Evolutionary conservation across 2,888 invertebrate species (phyloP).

Genomic region (Automeris io): DNA sequence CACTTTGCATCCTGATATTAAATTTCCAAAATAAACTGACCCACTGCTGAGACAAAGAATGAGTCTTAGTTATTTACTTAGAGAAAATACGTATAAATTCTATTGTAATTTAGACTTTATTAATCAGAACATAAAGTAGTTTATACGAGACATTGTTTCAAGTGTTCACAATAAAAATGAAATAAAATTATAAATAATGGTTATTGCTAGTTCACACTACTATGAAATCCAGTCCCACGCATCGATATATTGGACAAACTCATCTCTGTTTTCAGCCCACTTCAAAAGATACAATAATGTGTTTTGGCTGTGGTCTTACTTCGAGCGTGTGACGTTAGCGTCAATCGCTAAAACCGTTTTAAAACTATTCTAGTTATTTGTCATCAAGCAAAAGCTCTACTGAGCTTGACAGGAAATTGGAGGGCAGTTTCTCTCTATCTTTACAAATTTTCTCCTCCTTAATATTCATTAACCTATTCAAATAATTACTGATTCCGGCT

Average conservation of each 20-base stretch:
- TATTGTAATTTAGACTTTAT: slow-evolving; percentile 23
- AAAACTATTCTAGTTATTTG: no score
- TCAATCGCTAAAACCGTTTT: no score
- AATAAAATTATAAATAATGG: slow-evolving; percentile 59
- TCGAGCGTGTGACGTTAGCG: slow-evolving; percentile 3
- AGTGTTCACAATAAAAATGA: slow-evolving; percentile 46
- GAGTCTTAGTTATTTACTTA: slow-evolving; percentile 29
- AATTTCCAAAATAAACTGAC: slow-evolving; percentile 40
- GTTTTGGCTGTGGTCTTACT: slow-evolving; percentile 1
- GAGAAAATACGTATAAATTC: slow-evolving; percentile 19
- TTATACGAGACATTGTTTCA: slow-evolving; percentile 18
- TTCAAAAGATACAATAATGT: slow-evolving; percentile 19
- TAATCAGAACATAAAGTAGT: slow-evolving; percentile 13
- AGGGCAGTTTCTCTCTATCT: no score
- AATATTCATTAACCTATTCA: no score
- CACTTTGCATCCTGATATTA: slow-evolving; percentile 34
- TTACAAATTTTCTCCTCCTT: no score
- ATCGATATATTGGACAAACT: slow-evolving; percentile 27
- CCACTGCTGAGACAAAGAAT: slow-evolving; percentile 39
- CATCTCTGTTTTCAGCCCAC: slow-evolving; percentile 39
- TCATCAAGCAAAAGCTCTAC: no score
- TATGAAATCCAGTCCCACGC: slow-evolving; percentile 49
- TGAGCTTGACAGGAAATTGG: no score
- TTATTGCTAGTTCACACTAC: slow-evolving; percentile 58
- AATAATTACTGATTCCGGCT: no score